phyloP scores from a whole-genome alignment of 2,888 invertebrate species.

The Monoplex corrugatus region DNA sequence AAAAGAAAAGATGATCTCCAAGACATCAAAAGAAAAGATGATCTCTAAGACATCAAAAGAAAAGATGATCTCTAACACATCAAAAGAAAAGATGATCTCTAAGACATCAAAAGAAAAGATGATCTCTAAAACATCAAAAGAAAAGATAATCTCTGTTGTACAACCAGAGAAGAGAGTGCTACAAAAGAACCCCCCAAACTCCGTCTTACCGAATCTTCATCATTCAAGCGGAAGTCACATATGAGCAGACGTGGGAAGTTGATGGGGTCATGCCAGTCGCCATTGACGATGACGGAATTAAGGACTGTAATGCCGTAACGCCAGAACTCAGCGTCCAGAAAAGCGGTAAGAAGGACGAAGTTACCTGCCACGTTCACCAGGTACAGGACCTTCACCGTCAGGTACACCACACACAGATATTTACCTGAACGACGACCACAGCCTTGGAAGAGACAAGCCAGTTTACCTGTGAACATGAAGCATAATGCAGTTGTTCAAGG shows the following conservation, averaged over 20 bases:
- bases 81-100: no score
- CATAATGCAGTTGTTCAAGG: no score
- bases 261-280: slow-evolving; percentile 55
- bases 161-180: no score
- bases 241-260: slow-evolving; percentile 54
- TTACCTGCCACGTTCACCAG: slow-evolving; percentile 51
- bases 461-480: no score
- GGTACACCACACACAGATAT: slow-evolving; percentile 51
- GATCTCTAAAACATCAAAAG: no score
- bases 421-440: slow-evolving; percentile 51
- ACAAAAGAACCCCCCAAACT: neutral
- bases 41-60: no score
- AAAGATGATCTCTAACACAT: no score
- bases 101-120: no score
- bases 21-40: no score
- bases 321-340: slow-evolving; percentile 54
- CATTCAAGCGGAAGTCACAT: slow-evolving; percentile 50
- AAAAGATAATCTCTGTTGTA: no score
- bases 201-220: neutral
- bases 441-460: slow-evolving; percentile 49
- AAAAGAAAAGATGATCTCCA: no score
- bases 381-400: slow-evolving; percentile 51
- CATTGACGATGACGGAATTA: slow-evolving; percentile 44
- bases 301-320: slow-evolving; percentile 50
- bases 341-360: slow-evolving; percentile 47